Evolutionary conservation across 2,888 invertebrate species (phyloP), one percentile per base, ranked within the genome.

Genomic region (Syrphus vitripennis): DNA sequence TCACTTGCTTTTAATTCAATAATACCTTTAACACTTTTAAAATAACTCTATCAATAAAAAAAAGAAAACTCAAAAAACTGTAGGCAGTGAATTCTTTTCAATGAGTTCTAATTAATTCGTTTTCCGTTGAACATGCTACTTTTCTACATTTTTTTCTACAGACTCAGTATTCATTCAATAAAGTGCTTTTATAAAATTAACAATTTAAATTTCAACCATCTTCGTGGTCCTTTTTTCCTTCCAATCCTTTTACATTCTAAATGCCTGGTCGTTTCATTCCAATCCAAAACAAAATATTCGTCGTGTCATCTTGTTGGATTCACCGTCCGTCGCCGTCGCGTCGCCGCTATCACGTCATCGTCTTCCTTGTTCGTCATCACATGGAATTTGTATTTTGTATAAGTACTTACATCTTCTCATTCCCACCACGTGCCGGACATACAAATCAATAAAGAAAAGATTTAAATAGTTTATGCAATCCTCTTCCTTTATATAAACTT

Each of bases 401-500:
- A n/a, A n/a, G n/a, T n/a, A n/a, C n/a, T n/a, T n/a, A 14, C 3
- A 14, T 24, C 19, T 53, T 61, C 63, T n/a, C 42, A 24, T 37
- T 37, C 14, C 59, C 34, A 31, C 59, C 34, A 31, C 59, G n/a
- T 59, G 34, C 34, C 59, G 21, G 63, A 26, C 24, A 16, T 16
- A 42, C 42, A 63, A 63, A 63, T 63, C 63, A 63, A 63, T 63
- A 63, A 29, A 42, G 16, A 63, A 63, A 42, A 48, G 31, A 65
- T 65, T 65, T 65, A 48, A 65, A 65, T 65, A 48, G 19, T 48
- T 65, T 31, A 48, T 65, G 31, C n/a, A 14, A 65, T 65, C 31
- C 45, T 65, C 12, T 14, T 37, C 14, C 21, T 34, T n/a, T n/a
- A n/a, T n/a, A n/a, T n/a, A 14, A 48, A 42, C 65, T 48, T 26